phyloP scores from a whole-genome alignment of 2,797 vertebrate species.

The Spinus olivaceus region DNA sequence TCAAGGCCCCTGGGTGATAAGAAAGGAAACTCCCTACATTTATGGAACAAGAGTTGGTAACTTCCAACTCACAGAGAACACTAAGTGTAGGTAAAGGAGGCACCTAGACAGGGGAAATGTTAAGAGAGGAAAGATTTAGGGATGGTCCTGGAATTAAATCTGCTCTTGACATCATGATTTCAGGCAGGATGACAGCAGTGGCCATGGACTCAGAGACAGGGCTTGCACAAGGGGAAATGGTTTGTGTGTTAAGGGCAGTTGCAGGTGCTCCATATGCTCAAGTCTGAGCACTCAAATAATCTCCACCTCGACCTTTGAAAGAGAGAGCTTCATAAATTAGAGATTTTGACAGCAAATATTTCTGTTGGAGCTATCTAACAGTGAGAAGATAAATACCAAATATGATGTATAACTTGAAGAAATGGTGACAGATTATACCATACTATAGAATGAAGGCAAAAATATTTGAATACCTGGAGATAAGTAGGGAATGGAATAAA shows the following conservation, averaged over 20 bases:
- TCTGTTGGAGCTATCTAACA: not conserved
- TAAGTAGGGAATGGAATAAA: not conserved
- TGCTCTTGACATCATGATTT: not conserved
- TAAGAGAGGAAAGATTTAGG: not conserved
- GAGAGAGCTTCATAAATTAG: not conserved
- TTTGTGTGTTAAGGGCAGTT: not conserved
- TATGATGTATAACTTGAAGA: not conserved
- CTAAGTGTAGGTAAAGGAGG: not conserved
- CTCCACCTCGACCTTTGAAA: not conserved
- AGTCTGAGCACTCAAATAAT: not conserved
- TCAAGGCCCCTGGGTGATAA: not conserved
- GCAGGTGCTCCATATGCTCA: not conserved
- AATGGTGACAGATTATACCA: not conserved
- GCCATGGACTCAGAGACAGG: not conserved
- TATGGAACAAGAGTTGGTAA: not conserved
- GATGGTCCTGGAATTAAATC: not conserved
- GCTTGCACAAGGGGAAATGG: not conserved
- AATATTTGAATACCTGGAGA: not conserved
- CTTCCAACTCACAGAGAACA: not conserved
- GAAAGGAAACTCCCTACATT: not conserved
- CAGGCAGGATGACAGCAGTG: not conserved
- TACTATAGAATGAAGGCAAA: not conserved
- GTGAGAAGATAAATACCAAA: not conserved
- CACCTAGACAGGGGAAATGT: not conserved
- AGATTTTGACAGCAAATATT: not conserved